Conservation (phyloP, 1,140 invertebrate genomes). For the Drosophila insularis region DNA sequence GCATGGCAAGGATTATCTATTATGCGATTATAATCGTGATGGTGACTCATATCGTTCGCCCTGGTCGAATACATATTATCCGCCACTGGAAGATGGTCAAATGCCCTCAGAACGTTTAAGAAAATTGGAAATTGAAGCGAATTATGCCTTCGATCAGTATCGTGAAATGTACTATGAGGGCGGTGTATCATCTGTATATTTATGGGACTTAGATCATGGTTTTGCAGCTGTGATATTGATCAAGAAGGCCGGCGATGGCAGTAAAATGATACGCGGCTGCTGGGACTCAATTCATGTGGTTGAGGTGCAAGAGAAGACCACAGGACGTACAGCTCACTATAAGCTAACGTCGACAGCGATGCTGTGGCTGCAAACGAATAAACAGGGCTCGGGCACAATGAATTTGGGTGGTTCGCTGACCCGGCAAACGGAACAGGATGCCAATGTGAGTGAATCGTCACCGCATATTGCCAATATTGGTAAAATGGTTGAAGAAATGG, state of each 20-base stretch:
- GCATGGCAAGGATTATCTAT: constrained; percentile 97
- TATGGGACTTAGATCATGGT: constrained; percentile 99
- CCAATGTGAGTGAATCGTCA: constrained; percentile 93
- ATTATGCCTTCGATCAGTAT: constrained; percentile 99
- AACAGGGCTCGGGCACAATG: constrained; percentile 98
- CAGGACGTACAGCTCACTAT: constrained; percentile 97
- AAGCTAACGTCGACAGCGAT: constrained; percentile 99
- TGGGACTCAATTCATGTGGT: constrained; percentile 99
- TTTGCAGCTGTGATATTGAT: constrained; percentile 99
- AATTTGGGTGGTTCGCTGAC: constrained; percentile 99
- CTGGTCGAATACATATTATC: constrained; percentile 99
- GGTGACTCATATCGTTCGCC: constrained; percentile 99
- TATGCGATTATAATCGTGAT: constrained; percentile 99
- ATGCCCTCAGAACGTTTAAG: constrained; percentile 98
- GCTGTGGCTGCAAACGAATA: constrained; percentile 99
- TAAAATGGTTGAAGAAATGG: constrained; percentile 98
- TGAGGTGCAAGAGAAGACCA: constrained; percentile 98
- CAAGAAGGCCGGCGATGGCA: constrained; percentile 98
- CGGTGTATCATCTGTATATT: constrained; percentile 99
- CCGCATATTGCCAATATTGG: constrained; percentile 99
- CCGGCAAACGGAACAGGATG: constrained; percentile 96
- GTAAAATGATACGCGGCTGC: constrained; percentile 98
- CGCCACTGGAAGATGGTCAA: constrained; percentile 98
- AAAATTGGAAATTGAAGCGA: constrained; percentile 98
- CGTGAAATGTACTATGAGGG: constrained; percentile 99